These are phyloP conservation scores for Prinia subflava DNA, from an alignment of 2,113 vertebrate species.

Conservation along the genomic window DNA sequence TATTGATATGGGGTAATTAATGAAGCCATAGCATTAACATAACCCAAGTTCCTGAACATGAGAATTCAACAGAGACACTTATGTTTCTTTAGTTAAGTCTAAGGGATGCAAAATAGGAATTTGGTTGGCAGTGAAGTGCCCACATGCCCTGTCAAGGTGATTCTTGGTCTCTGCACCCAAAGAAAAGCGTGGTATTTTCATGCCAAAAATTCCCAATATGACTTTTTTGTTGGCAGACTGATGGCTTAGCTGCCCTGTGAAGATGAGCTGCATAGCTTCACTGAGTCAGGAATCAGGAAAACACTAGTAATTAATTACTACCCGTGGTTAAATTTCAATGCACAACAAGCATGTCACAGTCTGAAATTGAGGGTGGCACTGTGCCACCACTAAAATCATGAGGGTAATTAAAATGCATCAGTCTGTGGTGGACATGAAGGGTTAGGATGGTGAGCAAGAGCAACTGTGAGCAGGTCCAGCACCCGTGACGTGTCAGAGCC, in stretches of 20 bases:
- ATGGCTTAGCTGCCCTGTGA: background rate
- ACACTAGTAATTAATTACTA: background rate
- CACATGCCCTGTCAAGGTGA: background rate
- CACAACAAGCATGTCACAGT: background rate
- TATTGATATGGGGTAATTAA: constrained; percentile 79
- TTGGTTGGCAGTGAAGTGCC: background rate
- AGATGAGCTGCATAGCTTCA: background rate
- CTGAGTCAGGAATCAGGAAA: background rate
- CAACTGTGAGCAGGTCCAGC: background rate
- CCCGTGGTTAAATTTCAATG: background rate
- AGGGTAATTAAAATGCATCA: background rate
- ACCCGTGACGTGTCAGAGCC: background rate
- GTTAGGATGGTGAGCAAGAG: background rate
- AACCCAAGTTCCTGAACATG: constrained; percentile 66
- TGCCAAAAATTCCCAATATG: background rate
- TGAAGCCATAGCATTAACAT: constrained; percentile 73
- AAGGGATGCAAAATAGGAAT: background rate
- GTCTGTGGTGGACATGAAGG: background rate
- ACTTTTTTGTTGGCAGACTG: background rate
- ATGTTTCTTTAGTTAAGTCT: background rate
- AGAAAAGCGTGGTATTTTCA: background rate
- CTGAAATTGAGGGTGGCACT: background rate
- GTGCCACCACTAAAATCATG: background rate
- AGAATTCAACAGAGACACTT: constrained; percentile 53
- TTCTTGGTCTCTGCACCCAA: background rate